These are phyloP conservation scores for Mobula hypostoma DNA, from an alignment of 2,113 vertebrate genomes.

Conservation along the genomic window DNA sequence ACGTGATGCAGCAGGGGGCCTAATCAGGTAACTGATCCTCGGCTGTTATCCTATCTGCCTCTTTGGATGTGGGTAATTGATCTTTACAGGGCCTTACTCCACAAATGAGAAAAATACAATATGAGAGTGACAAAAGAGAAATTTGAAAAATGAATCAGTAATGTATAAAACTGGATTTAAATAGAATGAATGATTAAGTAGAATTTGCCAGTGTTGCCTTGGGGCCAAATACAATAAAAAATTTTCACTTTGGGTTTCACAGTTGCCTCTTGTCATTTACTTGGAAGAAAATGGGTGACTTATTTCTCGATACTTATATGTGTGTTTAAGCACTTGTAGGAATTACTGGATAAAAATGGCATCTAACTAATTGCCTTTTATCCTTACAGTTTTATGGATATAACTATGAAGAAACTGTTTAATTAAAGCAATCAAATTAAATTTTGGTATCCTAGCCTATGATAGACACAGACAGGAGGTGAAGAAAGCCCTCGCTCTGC, in stretches of 20 bases:
- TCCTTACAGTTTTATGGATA: too few species aligned
- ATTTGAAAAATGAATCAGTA: too few species aligned
- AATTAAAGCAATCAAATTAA: not conserved
- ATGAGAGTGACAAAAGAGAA: too few species aligned
- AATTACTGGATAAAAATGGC: not conserved
- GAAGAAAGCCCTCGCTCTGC: not conserved
- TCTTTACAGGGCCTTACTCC: not conserved
- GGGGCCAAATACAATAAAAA: too few species aligned
- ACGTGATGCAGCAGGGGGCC: not conserved
- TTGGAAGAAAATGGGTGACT: not conserved
- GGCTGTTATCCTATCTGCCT: not conserved
- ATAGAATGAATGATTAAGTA: too few species aligned
- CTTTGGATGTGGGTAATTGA: not conserved
- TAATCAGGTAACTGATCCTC: not conserved
- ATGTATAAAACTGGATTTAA: too few species aligned
- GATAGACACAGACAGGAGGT: not conserved
- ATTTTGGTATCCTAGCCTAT: not conserved
- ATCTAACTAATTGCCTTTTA: too few species aligned
- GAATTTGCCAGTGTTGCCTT: too few species aligned
- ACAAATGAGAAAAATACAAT: too few species aligned
- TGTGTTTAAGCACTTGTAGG: too few species aligned
- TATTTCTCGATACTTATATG: not conserved
- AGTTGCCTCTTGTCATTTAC: too few species aligned
- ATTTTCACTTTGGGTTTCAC: too few species aligned
- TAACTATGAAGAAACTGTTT: not conserved